phyloP scores from a whole-genome alignment of 2,888 invertebrate species.

The Agrochola circellaris region DNA sequence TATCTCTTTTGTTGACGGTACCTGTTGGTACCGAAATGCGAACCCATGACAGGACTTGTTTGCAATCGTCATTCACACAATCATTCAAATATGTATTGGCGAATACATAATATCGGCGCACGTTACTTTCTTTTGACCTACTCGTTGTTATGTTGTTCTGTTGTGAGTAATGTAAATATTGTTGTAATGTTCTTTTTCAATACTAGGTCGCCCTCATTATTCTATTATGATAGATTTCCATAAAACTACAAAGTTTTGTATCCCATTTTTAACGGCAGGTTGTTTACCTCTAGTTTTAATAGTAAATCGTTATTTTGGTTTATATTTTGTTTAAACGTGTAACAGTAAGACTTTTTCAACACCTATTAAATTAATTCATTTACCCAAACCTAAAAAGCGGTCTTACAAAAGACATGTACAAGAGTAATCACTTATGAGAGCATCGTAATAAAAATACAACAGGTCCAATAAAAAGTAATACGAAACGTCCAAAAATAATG shows the following conservation, averaged over 20 bases:
- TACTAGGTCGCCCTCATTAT: slow-evolving; percentile 36
- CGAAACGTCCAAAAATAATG: slow-evolving; percentile 68
- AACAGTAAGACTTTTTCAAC: slow-evolving; percentile 13
- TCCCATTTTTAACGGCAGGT: slow-evolving; percentile 21
- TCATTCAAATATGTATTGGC: slow-evolving; percentile 55
- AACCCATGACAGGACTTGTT: slow-evolving; percentile 62
- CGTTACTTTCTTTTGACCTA: slow-evolving; percentile 73
- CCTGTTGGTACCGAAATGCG: slow-evolving; percentile 25
- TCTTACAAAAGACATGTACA: slow-evolving; percentile 47
- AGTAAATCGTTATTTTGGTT: slow-evolving; percentile 23
- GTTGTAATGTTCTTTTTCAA: slow-evolving; percentile 36
- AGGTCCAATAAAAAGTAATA: slow-evolving; percentile 65
- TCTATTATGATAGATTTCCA: slow-evolving; percentile 41
- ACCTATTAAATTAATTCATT: slow-evolving; percentile 36
- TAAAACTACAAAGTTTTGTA: slow-evolving; percentile 23
- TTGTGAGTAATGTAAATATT: slow-evolving; percentile 47
- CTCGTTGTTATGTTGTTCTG: slow-evolving; percentile 43
- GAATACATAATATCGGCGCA: slow-evolving; percentile 54
- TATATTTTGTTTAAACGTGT: neutral
- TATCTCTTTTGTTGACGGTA: slow-evolving; percentile 8
- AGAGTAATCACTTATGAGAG: slow-evolving; percentile 41
- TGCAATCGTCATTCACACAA: slow-evolving; percentile 63
- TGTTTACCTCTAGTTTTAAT: slow-evolving; percentile 19
- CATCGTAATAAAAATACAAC: slow-evolving; percentile 63
- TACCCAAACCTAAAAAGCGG: slow-evolving; percentile 1